Percentiles rank a stretch among this genome's conserved stretches.
Evolutionary conservation across 2,113 vertebrate species (phyloP).

Genomic region (Triplophysa dalaica): DNA sequence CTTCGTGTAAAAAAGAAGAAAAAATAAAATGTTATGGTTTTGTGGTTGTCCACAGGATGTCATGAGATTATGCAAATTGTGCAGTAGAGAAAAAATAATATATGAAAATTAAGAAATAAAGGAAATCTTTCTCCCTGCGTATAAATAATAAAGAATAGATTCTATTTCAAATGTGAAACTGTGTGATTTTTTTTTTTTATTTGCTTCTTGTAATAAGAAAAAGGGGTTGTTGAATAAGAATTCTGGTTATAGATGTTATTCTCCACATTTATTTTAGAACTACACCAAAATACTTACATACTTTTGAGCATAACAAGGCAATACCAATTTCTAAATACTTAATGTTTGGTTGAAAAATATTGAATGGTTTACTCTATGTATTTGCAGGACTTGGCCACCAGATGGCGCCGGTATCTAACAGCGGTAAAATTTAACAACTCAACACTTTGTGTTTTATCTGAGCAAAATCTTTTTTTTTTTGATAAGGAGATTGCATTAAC

Average conservation of each 20-base stretch:
- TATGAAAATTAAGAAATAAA: slow-evolving; percentile 57
- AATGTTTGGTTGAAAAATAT: neutral
- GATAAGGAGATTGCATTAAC: neutral
- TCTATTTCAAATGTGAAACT: slow-evolving; percentile 67
- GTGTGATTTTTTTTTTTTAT: slow-evolving; percentile 25
- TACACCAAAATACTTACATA: no score
- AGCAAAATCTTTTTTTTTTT: no score
- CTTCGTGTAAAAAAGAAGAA: slow-evolving; percentile 84
- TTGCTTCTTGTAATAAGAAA: neutral
- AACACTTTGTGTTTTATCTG: no score
- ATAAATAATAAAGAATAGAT: slow-evolving; percentile 91
- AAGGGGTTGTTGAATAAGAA: neutral
- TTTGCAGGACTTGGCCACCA: slow-evolving; percentile 22
- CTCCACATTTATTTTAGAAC: no score
- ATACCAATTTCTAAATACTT: no score
- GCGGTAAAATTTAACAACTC: neutral
- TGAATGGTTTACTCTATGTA: neutral
- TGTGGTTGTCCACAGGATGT: slow-evolving; percentile 96
- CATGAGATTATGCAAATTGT: slow-evolving; percentile 95
- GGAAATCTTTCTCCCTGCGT: slow-evolving; percentile 82
- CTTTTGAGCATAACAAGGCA: no score
- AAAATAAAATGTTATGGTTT: slow-evolving; percentile 86
- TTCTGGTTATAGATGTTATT: no score
- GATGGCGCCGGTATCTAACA: slow-evolving; percentile 15
- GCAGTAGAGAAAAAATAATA: slow-evolving; percentile 77